phyloP scores from a whole-genome alignment of 2,113 vertebrate genomes.

The Spilogale gracilis region DNA sequence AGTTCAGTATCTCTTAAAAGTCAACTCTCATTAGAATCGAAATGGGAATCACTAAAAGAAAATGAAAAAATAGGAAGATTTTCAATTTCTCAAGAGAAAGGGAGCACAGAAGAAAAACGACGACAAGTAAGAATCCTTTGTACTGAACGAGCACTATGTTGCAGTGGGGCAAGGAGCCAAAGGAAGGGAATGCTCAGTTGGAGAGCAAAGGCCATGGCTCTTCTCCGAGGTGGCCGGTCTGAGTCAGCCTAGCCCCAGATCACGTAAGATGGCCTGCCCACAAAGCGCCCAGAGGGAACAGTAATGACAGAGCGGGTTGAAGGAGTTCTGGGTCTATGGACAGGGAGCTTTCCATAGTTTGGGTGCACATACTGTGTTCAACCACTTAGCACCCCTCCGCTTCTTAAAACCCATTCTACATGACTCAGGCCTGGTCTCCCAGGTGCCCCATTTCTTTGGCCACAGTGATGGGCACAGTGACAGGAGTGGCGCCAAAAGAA shows the following conservation, averaged over 20 bases:
- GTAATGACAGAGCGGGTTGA: neutral
- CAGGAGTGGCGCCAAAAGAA: neutral
- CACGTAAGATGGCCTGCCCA: neutral
- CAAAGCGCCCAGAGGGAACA: neutral
- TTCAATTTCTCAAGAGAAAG: slow-evolving; percentile 62
- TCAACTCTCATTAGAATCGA: slow-evolving; percentile 51
- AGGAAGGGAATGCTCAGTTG: neutral
- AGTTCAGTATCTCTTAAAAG: slow-evolving; percentile 39
- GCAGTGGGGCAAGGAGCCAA: neutral
- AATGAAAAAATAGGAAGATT: neutral
- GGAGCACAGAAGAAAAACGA: neutral
- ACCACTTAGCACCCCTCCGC: neutral
- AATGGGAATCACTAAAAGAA: slow-evolving; percentile 36
- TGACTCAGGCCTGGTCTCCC: neutral
- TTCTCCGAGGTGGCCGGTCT: neutral
- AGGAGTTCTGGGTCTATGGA: neutral
- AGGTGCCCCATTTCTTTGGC: neutral
- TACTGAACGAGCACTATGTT: neutral
- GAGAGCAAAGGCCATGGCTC: neutral
- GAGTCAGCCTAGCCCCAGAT: neutral
- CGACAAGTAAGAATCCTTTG: slow-evolving; percentile 46
- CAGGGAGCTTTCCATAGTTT: neutral
- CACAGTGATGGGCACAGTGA: neutral
- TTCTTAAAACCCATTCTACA: neutral
- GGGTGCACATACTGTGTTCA: neutral